Evolutionary conservation across 2,797 vertebrate species (phyloP), one percentile per base, ranked within the genome.

Genomic region (Scyliorhinus canicula): DNA sequence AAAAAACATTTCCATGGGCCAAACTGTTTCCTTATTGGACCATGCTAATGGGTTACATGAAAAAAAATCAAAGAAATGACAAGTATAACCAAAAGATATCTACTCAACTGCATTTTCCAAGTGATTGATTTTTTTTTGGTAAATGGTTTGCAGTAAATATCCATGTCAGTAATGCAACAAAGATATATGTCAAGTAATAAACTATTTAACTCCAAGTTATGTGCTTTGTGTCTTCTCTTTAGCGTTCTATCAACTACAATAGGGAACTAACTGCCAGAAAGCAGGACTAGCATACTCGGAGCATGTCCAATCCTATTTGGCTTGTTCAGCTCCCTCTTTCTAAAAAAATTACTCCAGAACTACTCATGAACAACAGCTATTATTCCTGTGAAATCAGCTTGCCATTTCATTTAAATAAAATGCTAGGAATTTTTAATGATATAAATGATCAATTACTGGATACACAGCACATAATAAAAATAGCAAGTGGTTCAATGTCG

Each of bases 51-150:
- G 65, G 16, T 93, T 71, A 67, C 47, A 94, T 52, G 28, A 94
- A 94, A 50, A 47, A 71, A 28, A 74, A 74, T 94, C 47, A 94
- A 94, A 94, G 28, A 44, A 94, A 94, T 67, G 14, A 74, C 28
- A 55, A 28, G 47, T 94, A 74, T 19, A 47, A 93, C 85, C 3
- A 0, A 65, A 93, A 93, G 60, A 69, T 67, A 93, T 24, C 63
- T 93, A 26, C 60, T 93, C 12, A 12, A n/a, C n/a, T 35, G n/a
- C 63, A 93, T 40, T 93, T 93, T 67, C 21, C 44, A 35, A 93
- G 60, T 12, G 52, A 84, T 84, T 9, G 19, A 88, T 57, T 84
- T 84, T 28, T 67, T 88, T 55, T 63, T 93, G 40, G 31, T 57
- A 57, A 63, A 65, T 63, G 19, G 60, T 44, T 67, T 26, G 44